phyloP scores from a whole-genome alignment of 2,797 vertebrate species.

The Basileuterus tristriatus region DNA sequence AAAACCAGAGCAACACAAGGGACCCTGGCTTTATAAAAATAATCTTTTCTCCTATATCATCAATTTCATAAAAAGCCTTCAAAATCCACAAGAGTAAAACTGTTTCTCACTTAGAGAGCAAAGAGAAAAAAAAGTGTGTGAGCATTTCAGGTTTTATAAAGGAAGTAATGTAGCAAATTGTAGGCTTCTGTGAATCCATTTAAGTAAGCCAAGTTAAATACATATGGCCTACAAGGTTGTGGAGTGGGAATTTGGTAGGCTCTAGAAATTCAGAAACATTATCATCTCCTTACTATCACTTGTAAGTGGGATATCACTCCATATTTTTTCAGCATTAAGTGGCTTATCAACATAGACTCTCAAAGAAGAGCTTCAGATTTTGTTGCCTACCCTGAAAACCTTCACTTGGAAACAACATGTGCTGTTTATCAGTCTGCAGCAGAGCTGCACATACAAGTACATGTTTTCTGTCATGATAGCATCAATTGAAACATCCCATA shows the following conservation, averaged over 20 bases:
- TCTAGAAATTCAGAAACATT: constrained; percentile 7
- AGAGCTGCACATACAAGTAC: neutral
- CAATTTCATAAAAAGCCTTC: constrained; percentile 60
- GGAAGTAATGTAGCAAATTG: constrained; percentile 37
- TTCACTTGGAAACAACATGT: neutral
- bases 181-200: constrained; percentile 21
- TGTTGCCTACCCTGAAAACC: neutral
- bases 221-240: neutral
- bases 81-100: constrained; percentile 51
- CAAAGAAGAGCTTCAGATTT: neutral
- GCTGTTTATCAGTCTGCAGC: neutral
- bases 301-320: neutral
- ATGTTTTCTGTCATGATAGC: neutral
- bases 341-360: neutral
- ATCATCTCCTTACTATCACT: neutral
- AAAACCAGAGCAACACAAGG: constrained; percentile 52
- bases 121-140: neutral
- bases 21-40: constrained; percentile 54
- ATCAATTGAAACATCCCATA: neutral
- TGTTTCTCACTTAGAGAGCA: constrained; percentile 3
- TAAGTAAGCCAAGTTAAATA: constrained; percentile 34
- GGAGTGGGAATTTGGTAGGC: constrained; percentile 4
- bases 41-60: constrained; percentile 52
- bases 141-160: constrained; percentile 27
- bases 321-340: constrained; percentile 8